Evolutionary conservation across 2,888 invertebrate species (phyloP).

Genomic region (Dryobotodes eremita): DNA sequence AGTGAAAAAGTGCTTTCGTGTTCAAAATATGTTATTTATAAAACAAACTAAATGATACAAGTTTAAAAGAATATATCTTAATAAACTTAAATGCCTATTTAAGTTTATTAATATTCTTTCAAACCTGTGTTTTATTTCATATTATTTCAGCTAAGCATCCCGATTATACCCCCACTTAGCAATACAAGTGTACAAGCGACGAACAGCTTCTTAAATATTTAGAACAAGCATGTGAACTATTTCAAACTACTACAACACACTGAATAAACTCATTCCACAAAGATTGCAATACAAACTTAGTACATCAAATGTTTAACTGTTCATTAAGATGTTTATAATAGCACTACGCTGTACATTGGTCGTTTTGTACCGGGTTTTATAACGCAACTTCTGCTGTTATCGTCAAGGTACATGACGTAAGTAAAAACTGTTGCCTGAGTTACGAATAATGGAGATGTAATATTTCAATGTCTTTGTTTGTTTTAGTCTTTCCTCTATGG

Average conservation of each 20-base stretch:
- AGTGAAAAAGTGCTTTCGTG: too few species aligned
- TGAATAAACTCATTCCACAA: conserved; percentile 61
- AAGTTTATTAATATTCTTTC: too few species aligned
- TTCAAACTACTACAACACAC: conserved; percentile 10
- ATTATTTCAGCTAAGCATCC: too few species aligned
- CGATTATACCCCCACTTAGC: too few species aligned
- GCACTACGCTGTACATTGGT: conserved; percentile 62
- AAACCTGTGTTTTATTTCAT: too few species aligned
- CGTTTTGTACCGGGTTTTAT: conserved; percentile 73
- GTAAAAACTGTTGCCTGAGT: conserved; percentile 33
- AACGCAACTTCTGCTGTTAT: conserved; percentile 71
- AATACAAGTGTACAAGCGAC: not conserved
- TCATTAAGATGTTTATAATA: conserved; percentile 70
- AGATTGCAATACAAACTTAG: conserved; percentile 75
- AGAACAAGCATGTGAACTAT: conserved; percentile 32
- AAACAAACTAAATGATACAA: too few species aligned
- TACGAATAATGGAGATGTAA: not conserved
- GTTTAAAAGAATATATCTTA: too few species aligned
- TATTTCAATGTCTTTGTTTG: not conserved
- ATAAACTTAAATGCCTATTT: too few species aligned
- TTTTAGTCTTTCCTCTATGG: not conserved
- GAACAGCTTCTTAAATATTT: conserved; percentile 27
- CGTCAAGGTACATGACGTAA: conserved; percentile 40
- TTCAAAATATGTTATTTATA: too few species aligned
- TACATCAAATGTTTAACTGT: conserved; percentile 73